These are phyloP conservation scores for Oryzias dopingdopingensis DNA, from an alignment of 2,797 vertebrate genomes.

Conservation along the genomic window DNA sequence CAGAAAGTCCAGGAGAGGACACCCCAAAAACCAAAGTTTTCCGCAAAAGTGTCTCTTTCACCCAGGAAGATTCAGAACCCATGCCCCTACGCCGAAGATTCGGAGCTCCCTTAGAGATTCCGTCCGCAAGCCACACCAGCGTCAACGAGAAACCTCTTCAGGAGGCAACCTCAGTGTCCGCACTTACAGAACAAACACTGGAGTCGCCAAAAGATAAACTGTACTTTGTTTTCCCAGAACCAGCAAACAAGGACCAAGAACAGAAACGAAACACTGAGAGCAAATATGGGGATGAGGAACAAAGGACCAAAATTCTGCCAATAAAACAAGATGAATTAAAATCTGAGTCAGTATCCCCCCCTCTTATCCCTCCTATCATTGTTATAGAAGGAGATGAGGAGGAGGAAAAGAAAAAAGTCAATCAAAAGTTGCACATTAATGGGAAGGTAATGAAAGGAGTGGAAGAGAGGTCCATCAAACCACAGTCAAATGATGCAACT, in stretches of 20 bases:
- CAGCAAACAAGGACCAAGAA: constrained; percentile 50
- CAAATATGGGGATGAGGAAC: constrained; percentile 24
- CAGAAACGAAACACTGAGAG: constrained; percentile 28
- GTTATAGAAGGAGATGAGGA: constrained; percentile 59
- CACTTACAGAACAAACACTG: constrained; percentile 75
- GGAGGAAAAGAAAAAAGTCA: constrained; percentile 35
- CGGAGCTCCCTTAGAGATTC: constrained; percentile 91
- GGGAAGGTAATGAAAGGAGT: constrained; percentile 8
- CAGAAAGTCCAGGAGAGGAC: constrained; percentile 79
- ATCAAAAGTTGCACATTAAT: constrained; percentile 21
- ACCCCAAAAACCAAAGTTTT: constrained; percentile 77
- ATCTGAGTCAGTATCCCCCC: constrained; percentile 31
- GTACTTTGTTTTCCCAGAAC: constrained; percentile 38
- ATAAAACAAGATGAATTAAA: constrained; percentile 26
- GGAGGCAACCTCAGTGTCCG: constrained; percentile 87
- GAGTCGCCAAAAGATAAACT: constrained; percentile 48
- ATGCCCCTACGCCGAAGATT: constrained; percentile 87
- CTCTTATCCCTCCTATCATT: constrained; percentile 56
- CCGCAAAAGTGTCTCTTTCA: constrained; percentile 90
- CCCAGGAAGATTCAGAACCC: constrained; percentile 86
- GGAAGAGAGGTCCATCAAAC: not conserved
- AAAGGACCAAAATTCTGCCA: constrained; percentile 51
- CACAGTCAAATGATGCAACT: constrained; percentile 9
- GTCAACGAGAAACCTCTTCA: constrained; percentile 78
- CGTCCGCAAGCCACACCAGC: constrained; percentile 60